A percentile compares a stretch with the other conserved stretches of the same genome.
These are phyloP conservation scores for Saccopteryx bilineata DNA, from an alignment of 2,113 vertebrate genomes.

Conservation along the genomic window DNA sequence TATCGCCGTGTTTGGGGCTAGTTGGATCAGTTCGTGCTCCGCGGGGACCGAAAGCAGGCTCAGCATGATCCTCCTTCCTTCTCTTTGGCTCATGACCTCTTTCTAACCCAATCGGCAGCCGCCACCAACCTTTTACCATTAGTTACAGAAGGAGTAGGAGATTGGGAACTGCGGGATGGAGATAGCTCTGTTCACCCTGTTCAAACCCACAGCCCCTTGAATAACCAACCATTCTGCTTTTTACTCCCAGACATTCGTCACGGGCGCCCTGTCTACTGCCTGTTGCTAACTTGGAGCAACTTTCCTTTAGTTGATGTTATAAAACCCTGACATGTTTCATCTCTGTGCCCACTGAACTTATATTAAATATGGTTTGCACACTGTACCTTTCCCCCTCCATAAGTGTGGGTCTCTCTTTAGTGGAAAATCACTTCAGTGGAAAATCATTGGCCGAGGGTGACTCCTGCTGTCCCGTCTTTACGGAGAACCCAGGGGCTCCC, in stretches of 20 bases:
- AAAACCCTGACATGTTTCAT: background rate
- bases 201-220: background rate
- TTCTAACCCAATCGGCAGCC: background rate
- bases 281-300: background rate
- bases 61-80: background rate
- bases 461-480: background rate
- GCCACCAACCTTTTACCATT: background rate
- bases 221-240: too few species aligned
- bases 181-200: background rate
- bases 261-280: rapidly evolving
- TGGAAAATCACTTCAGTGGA: background rate
- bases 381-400: background rate
- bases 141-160: background rate
- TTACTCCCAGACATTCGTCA: background rate
- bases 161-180: background rate
- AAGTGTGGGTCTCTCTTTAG: background rate
- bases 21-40: background rate
- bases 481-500: background rate
- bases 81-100: background rate
- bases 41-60: background rate
- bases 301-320: background rate
- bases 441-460: background rate
- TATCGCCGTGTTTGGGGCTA: background rate
- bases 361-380: background rate
- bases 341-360: background rate